These are phyloP conservation scores for Crotalus viridis DNA, from an alignment of 2,113 vertebrate genomes.

Conservation along the genomic window DNA sequence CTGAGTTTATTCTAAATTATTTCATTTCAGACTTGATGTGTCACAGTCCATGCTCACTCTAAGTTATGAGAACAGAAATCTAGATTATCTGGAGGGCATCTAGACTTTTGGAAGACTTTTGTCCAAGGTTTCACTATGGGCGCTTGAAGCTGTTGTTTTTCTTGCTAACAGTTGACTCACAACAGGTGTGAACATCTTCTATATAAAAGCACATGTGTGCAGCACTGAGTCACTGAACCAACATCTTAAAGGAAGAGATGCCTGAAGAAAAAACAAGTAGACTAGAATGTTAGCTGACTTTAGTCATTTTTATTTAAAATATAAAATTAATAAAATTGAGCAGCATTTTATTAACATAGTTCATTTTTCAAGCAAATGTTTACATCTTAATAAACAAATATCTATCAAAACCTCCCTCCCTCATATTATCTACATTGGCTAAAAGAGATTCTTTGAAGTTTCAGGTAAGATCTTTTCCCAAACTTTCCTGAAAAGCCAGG, in stretches of 20 bases:
- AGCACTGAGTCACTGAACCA: not conserved
- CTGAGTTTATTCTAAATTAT: not conserved
- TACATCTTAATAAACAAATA: not conserved
- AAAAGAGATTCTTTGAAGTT: not conserved
- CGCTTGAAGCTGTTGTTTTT: not conserved
- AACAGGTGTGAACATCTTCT: not conserved
- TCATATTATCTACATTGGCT: not conserved
- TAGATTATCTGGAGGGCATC: not conserved
- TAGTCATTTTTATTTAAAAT: not conserved
- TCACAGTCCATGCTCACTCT: not conserved
- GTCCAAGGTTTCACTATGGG: not conserved
- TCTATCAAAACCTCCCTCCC: not conserved
- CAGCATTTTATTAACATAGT: not conserved
- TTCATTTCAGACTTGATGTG: not conserved
- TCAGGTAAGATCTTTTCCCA: not conserved
- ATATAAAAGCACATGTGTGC: not conserved
- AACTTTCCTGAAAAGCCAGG: not conserved
- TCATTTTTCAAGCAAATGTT: not conserved
- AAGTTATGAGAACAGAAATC: not conserved
- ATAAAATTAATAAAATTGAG: not conserved
- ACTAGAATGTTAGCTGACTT: not conserved
- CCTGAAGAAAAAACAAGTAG: not conserved
- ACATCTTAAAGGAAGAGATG: not conserved
- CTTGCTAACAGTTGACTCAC: not conserved
- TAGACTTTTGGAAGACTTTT: not conserved